Base-by-base conservation (phyloP, 2,888 invertebrate species). In the Amiota minor region DNA sequence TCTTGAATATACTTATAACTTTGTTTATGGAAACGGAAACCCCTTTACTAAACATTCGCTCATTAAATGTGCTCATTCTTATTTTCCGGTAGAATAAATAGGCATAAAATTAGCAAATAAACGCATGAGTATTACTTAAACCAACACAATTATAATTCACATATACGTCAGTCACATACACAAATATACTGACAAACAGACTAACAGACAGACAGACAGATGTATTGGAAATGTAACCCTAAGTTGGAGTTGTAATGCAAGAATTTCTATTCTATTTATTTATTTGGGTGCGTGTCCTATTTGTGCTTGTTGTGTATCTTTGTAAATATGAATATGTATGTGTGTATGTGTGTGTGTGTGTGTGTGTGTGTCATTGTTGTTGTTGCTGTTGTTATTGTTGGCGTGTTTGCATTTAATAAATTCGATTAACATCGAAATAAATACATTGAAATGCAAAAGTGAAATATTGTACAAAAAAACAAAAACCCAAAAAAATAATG, bases 371-470 rank as follows among this genome's bases (percentile, higher is more conserved):
- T 16, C 20, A 62, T 46, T 35, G 35, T 72, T 49, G 56, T 11
- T 6, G 12, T 9, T 11, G n/a, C 1, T 35, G 71, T 74, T 61
- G 67, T 74, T 77, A 74, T 80, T 76, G 86, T 84, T 87, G 79
- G 84, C 88, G 81, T 88, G 86, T 84, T 86, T 87, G 87, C 85
- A 84, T 88, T 87, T 86, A 88, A 87, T 87, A 85, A 87, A 86
- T 83, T 86, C 86, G 85, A 86, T 86, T 84, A 84, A 85, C 86
- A 86, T 80, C 86, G 84, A 84, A 86, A 84, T 84, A 86, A 84
- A 86, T 84, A 86, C 86, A 86, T 86, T 85, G 85, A 81, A 85
- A 86, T 83, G 83, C 85, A 85, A 35, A 35, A 35, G 35, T 8
- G 35, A 35, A 35, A 35, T 35, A 35, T 8, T n/a, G n/a, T n/a